Evolutionary conservation across 1,140 invertebrate species (phyloP).

Genomic region (Hylyphantes graminicola): DNA sequence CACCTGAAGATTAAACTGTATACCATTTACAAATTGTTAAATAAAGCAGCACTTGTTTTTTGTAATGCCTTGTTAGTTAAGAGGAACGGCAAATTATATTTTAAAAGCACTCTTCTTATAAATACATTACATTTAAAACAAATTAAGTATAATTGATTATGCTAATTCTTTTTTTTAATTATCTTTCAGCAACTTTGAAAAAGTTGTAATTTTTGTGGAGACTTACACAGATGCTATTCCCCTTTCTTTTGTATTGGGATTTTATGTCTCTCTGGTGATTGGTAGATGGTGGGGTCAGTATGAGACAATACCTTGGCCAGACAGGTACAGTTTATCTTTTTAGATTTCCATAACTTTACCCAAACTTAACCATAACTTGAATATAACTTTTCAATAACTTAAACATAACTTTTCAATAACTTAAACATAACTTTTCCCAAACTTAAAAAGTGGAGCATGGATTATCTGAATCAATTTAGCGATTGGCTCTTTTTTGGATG

Average conservation of each 20-base stretch:
- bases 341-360: neutral
- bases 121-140: neutral
- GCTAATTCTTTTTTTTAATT: neutral
- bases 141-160: neutral
- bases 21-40: too few species aligned
- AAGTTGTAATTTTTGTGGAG: constrained; percentile 63
- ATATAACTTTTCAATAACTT: too few species aligned
- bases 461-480: too few species aligned
- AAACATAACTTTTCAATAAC: too few species aligned
- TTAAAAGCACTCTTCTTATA: neutral
- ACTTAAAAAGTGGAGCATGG: too few species aligned
- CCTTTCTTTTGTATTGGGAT: constrained; percentile 66
- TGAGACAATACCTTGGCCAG: constrained; percentile 65
- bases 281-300: constrained; percentile 67
- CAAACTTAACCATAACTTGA: constrained; percentile 14
- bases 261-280: constrained; percentile 66
- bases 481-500: too few species aligned
- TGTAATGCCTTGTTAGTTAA: too few species aligned
- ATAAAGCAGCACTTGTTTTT: too few species aligned
- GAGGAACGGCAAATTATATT: too few species aligned
- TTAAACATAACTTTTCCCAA: too few species aligned
- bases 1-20: too few species aligned
- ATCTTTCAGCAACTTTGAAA: constrained; percentile 64
- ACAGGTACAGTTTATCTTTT: constrained; percentile 61
- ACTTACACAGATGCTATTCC: constrained; percentile 65